Conservation (phyloP, 1,140 invertebrate genomes). For the Macrobrachium rosenbergii region DNA sequence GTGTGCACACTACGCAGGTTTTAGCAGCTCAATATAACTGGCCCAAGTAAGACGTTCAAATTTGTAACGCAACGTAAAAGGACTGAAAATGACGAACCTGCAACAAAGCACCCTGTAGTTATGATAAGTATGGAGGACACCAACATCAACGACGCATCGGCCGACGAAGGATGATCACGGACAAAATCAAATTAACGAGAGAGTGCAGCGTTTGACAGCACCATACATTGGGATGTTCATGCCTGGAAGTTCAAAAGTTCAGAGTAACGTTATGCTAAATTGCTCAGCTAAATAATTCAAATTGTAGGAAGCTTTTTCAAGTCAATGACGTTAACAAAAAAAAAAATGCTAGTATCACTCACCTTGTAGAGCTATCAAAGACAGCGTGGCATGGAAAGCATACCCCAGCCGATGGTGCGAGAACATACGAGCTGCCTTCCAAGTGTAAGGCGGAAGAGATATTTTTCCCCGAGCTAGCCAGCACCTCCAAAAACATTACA, state of each 20-base stretch:
- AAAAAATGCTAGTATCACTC: background rate
- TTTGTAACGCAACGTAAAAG: background rate
- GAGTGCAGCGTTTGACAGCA: slow-evolving; percentile 73
- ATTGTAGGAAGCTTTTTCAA: background rate
- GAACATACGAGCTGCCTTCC: slow-evolving; percentile 31
- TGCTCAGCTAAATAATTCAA: no score
- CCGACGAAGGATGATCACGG: slow-evolving; percentile 70
- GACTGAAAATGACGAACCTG: slow-evolving; percentile 68
- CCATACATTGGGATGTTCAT: slow-evolving; percentile 76
- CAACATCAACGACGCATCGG: slow-evolving; percentile 68
- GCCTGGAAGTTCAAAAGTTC: slow-evolving; percentile 58
- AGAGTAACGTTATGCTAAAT: no score
- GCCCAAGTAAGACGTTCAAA: background rate
- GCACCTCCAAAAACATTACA: slow-evolving; percentile 68
- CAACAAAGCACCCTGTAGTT: slow-evolving; percentile 71
- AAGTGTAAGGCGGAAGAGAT: slow-evolving; percentile 67
- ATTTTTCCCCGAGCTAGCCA: slow-evolving; percentile 54
- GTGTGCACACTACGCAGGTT: no score
- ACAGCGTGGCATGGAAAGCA: slow-evolving; percentile 57
- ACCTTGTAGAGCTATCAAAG: slow-evolving; percentile 57
- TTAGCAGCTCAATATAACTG: background rate
- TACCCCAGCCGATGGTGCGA: slow-evolving; percentile 49
- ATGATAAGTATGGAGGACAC: slow-evolving; percentile 69
- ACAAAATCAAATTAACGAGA: slow-evolving; percentile 71
- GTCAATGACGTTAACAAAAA: background rate